Conservation (phyloP, 2,113 vertebrate species). For the Colaptes auratus region DNA sequence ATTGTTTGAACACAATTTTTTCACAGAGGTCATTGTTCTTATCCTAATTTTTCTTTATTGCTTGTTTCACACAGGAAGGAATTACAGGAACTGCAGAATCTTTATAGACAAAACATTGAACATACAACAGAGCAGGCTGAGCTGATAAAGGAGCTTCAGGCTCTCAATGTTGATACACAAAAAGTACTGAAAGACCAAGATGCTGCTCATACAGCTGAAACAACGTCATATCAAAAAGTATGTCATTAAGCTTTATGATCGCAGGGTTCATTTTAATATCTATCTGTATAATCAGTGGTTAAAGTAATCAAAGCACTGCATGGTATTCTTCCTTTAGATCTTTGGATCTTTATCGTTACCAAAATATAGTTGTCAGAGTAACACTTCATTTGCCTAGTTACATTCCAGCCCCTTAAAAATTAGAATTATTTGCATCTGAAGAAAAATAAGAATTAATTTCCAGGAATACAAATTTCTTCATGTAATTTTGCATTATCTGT, state of each 20-base stretch:
- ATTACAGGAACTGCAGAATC: constrained; percentile 82
- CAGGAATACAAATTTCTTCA: neutral
- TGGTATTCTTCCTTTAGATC: neutral
- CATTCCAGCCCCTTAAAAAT: neutral
- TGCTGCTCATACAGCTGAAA: constrained; percentile 84
- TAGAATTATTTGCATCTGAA: neutral
- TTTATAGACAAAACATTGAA: constrained; percentile 83
- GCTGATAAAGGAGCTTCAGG: constrained; percentile 89
- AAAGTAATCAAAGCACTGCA: neutral
- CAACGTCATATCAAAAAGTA: constrained; percentile 87
- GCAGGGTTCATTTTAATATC: neutral
- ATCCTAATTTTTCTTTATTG: constrained; percentile 47
- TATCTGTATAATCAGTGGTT: neutral
- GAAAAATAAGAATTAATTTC: neutral
- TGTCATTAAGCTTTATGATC: neutral
- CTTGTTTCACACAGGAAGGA: constrained; percentile 80
- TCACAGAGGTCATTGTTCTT: neutral
- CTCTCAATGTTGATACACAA: constrained; percentile 86
- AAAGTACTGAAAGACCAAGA: constrained; percentile 88
- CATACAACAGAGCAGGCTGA: constrained; percentile 85
- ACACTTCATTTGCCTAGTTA: neutral
- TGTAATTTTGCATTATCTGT: neutral
- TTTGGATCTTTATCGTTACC: neutral
- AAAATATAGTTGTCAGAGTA: neutral
- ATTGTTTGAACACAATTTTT: constrained; percentile 6